Percentiles rank a stretch among this genome's conserved stretches.
Conservation (phyloP, 1,140 invertebrate genomes). For the Drosophila kepulauana region DNA sequence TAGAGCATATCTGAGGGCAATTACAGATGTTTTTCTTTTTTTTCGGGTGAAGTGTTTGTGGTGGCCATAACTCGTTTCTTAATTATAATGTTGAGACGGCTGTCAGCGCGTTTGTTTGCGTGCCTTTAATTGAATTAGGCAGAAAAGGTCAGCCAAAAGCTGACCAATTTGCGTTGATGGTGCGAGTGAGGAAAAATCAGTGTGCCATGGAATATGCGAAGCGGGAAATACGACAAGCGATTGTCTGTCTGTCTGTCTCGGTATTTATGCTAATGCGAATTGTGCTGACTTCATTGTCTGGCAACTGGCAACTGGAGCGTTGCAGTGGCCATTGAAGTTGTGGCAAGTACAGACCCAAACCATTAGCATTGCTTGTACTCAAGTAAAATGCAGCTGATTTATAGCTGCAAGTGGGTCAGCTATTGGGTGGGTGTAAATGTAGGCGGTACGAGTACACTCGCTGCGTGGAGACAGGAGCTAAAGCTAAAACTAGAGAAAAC, state of each 20-base stretch:
- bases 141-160: conserved; percentile 66
- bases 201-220: conserved; percentile 41
- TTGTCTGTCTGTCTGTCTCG: background rate
- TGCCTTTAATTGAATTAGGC: conserved; percentile 75
- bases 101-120: conserved; percentile 32
- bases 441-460: background rate
- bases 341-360: conserved; percentile 4
- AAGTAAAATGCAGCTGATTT: conserved; percentile 20
- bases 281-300: conserved; percentile 42
- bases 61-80: conserved; percentile 34
- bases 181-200: conserved; percentile 46
- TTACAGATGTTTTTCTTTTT: conserved; percentile 14
- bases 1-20: conserved; percentile 1
- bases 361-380: conserved; percentile 1
- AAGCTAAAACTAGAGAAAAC: background rate
- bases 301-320: conserved; percentile 9
- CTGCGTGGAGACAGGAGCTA: conserved; percentile 20
- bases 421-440: conserved; percentile 7
- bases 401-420: conserved; percentile 4
- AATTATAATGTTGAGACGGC: conserved; percentile 60
- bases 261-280: conserved; percentile 62
- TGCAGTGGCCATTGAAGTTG: conserved; percentile 7
- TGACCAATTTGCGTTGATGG: conserved; percentile 58
- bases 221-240: conserved; percentile 17
- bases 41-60: conserved; percentile 1